These are phyloP conservation scores for Bostrychus sinensis DNA, from an alignment of 2,113 vertebrate genomes.

Conservation along the genomic window DNA sequence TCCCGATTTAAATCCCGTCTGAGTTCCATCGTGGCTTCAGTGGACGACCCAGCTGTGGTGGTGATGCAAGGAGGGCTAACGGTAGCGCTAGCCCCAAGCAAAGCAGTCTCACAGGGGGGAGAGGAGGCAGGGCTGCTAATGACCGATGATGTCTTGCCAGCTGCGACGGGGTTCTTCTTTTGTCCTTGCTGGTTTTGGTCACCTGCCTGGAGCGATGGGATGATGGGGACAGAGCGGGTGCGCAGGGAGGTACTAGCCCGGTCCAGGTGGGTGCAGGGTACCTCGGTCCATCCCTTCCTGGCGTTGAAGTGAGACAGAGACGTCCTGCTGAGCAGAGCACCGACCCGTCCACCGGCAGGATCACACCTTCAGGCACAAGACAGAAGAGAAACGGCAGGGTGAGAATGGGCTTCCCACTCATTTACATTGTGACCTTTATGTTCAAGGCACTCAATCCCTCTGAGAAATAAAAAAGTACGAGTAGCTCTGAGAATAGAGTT, in stretches of 20 bases:
- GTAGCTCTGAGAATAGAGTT: slow-evolving; percentile 9
- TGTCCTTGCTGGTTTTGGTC: slow-evolving; percentile 68
- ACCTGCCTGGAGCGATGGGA: slow-evolving; percentile 81
- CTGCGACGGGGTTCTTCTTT: slow-evolving; percentile 43
- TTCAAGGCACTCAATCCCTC: slow-evolving; percentile 20
- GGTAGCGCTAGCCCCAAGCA: not conserved
- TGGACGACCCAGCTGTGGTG: slow-evolving; percentile 33
- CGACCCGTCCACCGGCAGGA: slow-evolving; percentile 54
- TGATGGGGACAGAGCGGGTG: slow-evolving; percentile 80
- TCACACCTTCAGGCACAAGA: slow-evolving; percentile 67
- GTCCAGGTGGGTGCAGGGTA: slow-evolving; percentile 78
- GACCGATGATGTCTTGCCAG: slow-evolving; percentile 12
- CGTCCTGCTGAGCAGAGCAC: slow-evolving; percentile 62
- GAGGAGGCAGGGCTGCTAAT: slow-evolving; percentile 16
- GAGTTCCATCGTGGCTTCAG: slow-evolving; percentile 58
- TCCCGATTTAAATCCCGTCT: slow-evolving; percentile 61
- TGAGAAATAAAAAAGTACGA: slow-evolving; percentile 1
- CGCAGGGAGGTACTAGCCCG: slow-evolving; percentile 67
- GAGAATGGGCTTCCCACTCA: slow-evolving; percentile 32
- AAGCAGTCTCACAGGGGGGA: slow-evolving; percentile 13
- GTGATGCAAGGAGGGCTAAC: slow-evolving; percentile 12
- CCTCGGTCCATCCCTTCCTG: slow-evolving; percentile 70
- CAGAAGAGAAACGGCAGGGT: slow-evolving; percentile 35
- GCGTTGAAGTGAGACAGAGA: slow-evolving; percentile 57
- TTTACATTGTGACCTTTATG: slow-evolving; percentile 44